phyloP scores from a whole-genome alignment of 1,140 invertebrate genomes.

The Galendromus occidentalis region DNA sequence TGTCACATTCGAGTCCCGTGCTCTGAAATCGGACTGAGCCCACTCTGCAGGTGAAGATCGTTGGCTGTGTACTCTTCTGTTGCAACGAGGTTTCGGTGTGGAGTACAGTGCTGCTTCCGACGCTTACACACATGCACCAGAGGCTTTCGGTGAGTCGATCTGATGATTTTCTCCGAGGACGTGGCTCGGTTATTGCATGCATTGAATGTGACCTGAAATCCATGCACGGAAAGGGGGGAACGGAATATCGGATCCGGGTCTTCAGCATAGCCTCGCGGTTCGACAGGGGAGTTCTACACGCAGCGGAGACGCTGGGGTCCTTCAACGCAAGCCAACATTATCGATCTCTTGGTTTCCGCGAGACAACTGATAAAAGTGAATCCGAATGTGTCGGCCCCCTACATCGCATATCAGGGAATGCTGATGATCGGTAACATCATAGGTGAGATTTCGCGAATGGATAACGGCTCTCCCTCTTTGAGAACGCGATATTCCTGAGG shows the following conservation, averaged over 20 bases:
- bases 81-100: slow-evolving; percentile 41
- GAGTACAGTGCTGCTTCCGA: slow-evolving; percentile 45
- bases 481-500: no score
- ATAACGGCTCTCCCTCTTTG: no score
- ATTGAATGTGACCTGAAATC: no score
- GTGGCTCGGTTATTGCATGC: slow-evolving; percentile 29
- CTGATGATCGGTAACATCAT: slow-evolving; percentile 37
- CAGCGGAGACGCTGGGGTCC: slow-evolving; percentile 43
- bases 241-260: no score
- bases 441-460: slow-evolving; percentile 27
- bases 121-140: slow-evolving; percentile 41
- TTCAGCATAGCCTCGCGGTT: no score
- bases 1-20: no score
- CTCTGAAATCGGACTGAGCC: no score
- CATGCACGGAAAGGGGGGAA: no score
- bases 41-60: slow-evolving; percentile 36
- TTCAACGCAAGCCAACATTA: slow-evolving; percentile 43
- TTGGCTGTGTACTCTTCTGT: slow-evolving; percentile 41
- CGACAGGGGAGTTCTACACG: slow-evolving; percentile 36
- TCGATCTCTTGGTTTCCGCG: slow-evolving; percentile 37
- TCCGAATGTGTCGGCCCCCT: slow-evolving; percentile 38
- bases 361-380: slow-evolving; percentile 34
- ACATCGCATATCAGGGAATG: slow-evolving; percentile 34
- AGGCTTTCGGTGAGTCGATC: slow-evolving; percentile 27
- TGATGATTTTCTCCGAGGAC: no score